Evolutionary conservation across 2,113 vertebrate genomes (phyloP).

Genomic region (Stigmatopora nigra): DNA sequence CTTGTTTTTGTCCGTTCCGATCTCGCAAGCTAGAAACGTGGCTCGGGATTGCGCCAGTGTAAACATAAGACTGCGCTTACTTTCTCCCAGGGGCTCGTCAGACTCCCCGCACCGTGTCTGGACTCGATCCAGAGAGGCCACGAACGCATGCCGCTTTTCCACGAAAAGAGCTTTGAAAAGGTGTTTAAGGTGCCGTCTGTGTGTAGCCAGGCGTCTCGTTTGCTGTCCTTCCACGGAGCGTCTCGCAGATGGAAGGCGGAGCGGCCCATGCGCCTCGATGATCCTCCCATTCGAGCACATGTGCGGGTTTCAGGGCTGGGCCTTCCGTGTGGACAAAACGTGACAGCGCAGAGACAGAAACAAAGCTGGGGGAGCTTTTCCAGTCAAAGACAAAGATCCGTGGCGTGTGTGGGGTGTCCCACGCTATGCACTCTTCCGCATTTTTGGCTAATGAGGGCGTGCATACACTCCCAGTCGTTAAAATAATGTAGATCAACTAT

Average conservation of each 20-base stretch:
- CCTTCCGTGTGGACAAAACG: slow-evolving; percentile 31
- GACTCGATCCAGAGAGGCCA: not conserved
- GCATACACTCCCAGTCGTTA: too few species aligned
- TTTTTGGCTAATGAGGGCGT: too few species aligned
- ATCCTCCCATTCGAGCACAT: slow-evolving; percentile 28
- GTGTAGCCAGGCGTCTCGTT: slow-evolving; percentile 11
- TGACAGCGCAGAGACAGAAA: slow-evolving; percentile 28
- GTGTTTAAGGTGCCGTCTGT: not conserved
- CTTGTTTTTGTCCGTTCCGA: not conserved
- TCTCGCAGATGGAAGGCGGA: slow-evolving; percentile 52
- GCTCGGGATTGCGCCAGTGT: slow-evolving; percentile 48
- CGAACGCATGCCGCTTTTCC: not conserved
- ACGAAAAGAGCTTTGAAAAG: not conserved
- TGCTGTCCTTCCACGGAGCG: slow-evolving; percentile 5
- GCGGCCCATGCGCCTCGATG: slow-evolving; percentile 45
- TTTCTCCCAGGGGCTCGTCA: not conserved
- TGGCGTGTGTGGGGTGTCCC: not conserved
- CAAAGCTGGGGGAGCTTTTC: not conserved
- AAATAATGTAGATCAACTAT: too few species aligned
- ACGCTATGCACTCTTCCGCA: not conserved
- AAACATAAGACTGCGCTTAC: slow-evolving; percentile 51
- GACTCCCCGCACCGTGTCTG: not conserved
- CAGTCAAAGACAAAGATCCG: not conserved
- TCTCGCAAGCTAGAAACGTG: slow-evolving; percentile 41
- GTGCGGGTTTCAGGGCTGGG: slow-evolving; percentile 47